Evolutionary conservation across 2,888 invertebrate genomes (phyloP).

Genomic region (Netelia melanura): DNA sequence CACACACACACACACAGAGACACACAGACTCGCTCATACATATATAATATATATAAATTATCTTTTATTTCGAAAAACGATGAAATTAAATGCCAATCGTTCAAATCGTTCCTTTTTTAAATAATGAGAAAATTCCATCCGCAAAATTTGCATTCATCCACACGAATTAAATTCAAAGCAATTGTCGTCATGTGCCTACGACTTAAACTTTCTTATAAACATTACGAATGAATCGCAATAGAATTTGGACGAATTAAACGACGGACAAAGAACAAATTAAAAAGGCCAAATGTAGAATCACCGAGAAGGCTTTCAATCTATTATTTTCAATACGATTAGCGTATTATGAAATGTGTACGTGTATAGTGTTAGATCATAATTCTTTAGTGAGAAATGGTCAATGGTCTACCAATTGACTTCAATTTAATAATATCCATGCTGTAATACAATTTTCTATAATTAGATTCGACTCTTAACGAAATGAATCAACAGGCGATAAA

Average conservation of each 20-base stretch:
- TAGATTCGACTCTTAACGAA: conserved; percentile 14
- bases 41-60: no score
- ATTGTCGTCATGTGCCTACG: background rate
- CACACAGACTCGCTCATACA: no score
- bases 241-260: conserved; percentile 44
- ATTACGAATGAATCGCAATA: conserved; percentile 22
- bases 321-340: conserved; percentile 58
- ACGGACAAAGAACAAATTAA: conserved; percentile 56
- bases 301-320: conserved; percentile 58
- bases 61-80: no score
- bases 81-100: no score
- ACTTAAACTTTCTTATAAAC: background rate
- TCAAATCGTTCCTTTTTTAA: background rate
- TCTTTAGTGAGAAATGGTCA: conserved; percentile 35
- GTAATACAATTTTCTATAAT: conserved; percentile 35
- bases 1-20: background rate
- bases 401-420: conserved; percentile 56
- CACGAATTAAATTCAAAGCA: background rate
- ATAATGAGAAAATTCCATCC: conserved; percentile 31
- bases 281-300: conserved; percentile 49
- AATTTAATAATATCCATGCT: conserved; percentile 32
- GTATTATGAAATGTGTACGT: background rate
- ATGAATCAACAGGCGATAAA: background rate
- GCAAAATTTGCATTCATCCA: background rate
- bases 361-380: conserved; percentile 31